A percentile compares a stretch with the other conserved stretches of the same genome.
Evolutionary conservation across 2,113 vertebrate species (phyloP).

Genomic region (Circaetus gallicus): DNA sequence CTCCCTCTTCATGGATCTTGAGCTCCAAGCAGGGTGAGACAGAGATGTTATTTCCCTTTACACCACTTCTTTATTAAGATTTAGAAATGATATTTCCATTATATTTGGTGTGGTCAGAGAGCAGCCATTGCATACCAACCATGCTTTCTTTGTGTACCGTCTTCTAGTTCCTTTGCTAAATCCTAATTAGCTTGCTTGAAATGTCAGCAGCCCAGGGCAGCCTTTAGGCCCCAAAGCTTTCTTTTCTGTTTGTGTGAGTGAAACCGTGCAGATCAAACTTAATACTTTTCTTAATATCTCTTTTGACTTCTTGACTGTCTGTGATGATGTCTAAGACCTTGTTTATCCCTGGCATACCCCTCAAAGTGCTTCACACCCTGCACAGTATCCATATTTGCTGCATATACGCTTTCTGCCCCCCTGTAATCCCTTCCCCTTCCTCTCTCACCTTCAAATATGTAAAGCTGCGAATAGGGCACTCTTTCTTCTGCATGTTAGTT

Average conservation of each 20-base stretch:
- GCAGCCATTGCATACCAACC: not conserved
- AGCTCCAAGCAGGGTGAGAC: not conserved
- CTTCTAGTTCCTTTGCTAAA: slow-evolving; percentile 10
- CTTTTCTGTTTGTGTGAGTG: not conserved
- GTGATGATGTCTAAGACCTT: not conserved
- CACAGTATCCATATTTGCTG: not conserved
- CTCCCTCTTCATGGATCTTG: not conserved
- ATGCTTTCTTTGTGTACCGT: not conserved
- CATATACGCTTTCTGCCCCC: not conserved
- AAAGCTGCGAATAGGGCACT: not conserved
- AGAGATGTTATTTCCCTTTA: not conserved
- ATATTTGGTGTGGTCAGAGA: not conserved
- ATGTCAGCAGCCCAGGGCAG: not conserved
- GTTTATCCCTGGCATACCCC: not conserved
- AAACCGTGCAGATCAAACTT: not conserved
- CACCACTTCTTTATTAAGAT: not conserved
- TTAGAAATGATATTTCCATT: not conserved
- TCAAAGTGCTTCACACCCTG: not conserved
- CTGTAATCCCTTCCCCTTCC: not conserved
- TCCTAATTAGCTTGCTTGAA: slow-evolving; percentile 10
- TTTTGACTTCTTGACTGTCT: not conserved
- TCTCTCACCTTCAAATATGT: not conserved
- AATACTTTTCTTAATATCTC: not conserved
- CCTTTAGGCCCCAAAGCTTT: not conserved
- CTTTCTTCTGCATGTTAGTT: not conserved